Evolutionary conservation across 2,113 vertebrate species (phyloP).

Genomic region (Amazona guildingii): DNA sequence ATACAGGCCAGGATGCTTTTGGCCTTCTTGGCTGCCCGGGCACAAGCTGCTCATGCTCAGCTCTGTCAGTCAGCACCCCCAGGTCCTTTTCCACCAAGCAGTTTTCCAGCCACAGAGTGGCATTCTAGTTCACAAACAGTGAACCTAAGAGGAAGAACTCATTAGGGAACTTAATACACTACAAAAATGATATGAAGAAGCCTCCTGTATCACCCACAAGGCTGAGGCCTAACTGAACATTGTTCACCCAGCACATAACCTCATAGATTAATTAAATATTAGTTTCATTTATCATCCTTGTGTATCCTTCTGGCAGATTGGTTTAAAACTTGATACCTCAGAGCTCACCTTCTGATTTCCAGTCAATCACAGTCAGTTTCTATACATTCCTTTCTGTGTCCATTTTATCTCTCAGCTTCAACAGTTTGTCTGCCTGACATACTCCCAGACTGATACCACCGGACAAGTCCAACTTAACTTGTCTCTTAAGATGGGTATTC

Average conservation of each 20-base stretch:
- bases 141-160: neutral
- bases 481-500: neutral
- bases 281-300: neutral
- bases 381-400: rapidly evolving
- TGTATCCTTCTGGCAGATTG: neutral
- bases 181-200: neutral
- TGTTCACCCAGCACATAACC: rapidly evolving
- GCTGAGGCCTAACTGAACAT: neutral
- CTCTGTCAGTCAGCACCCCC: neutral
- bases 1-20: neutral
- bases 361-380: neutral
- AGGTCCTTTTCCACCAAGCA: neutral
- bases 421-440: neutral
- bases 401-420: neutral
- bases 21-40: neutral
- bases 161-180: neutral
- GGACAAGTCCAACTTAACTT: neutral
- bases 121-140: neutral
- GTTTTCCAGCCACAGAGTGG: neutral
- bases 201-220: neutral
- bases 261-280: neutral
- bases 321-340: neutral
- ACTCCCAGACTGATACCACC: neutral
- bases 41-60: neutral
- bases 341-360: neutral